Base-by-base conservation (phyloP, 2,797 vertebrate genomes). In the Carcharodon carcharias region DNA sequence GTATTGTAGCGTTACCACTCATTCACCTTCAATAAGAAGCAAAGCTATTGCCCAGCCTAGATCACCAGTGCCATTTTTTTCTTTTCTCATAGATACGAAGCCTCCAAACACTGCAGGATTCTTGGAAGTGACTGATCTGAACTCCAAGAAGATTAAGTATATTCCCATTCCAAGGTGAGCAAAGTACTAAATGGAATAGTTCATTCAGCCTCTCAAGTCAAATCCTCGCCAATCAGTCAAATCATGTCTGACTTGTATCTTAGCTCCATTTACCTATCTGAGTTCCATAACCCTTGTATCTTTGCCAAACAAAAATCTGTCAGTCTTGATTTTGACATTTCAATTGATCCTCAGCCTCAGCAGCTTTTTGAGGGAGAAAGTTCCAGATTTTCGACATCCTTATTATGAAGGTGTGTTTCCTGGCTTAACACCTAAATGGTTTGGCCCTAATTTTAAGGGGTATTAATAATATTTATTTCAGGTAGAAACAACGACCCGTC, bases 81-180 rank as follows among this genome's bases (percentile, higher is more conserved):
- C 65, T 96, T 96, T 45, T 96, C 96, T 8, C 89, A 56, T 98
- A 99, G 99, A 98, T 96, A 97, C 98, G 96, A 98, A 98, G 8
- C 99, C 99, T 96, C 99, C 99, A 31, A 96, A 98, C 97, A 97
- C 98, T 50, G 98, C 99, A 88, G 99, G 98, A 12, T 99, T 99
- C 97, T 97, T 99, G 98, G 99, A 99, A 97, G 98, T 99, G 97
- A 98, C 98, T 0, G 99, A 99, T 96, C 98, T 99, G 96, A 99
- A 98, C 97, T 98, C 98, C 94, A 99, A 99, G 97, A 99, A 98
- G 97, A 97, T 99, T 96, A 99, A 99, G 97, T 99, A 99, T 95
- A 98, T 99, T 96, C 98, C 99, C 45, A 97, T 99, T 95, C 99
- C 99, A 0, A 98, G 99, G 99, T 99, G 98, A 98, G 69, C 28